phyloP scores from a whole-genome alignment of 2,113 vertebrate species.

The Reinhardtius hippoglossoides region DNA sequence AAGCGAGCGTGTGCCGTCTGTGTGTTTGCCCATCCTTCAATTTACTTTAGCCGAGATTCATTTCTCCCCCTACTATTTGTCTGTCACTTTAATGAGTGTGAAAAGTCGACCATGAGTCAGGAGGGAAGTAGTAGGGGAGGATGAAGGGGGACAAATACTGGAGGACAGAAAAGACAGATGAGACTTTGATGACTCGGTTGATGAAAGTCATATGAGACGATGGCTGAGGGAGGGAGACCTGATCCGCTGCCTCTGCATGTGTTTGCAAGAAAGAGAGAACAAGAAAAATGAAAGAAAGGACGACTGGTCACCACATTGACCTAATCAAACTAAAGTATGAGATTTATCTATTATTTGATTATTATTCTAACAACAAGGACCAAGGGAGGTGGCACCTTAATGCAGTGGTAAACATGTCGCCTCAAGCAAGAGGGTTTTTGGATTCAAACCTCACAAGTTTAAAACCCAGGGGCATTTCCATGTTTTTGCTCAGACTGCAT shows the following conservation, averaged over 20 bases:
- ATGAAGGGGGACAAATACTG: neutral
- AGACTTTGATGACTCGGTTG: conserved; percentile 39
- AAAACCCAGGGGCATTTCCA: too few species aligned
- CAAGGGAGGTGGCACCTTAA: too few species aligned
- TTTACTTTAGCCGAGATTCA: conserved; percentile 39
- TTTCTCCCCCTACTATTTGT: conserved; percentile 15
- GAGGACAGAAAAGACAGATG: conserved; percentile 21
- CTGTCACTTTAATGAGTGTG: conserved; percentile 59
- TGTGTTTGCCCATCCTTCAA: too few species aligned
- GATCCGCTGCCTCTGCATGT: conserved; percentile 40
- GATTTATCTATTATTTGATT: too few species aligned
- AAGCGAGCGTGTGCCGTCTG: conserved; percentile 43
- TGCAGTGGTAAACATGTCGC: too few species aligned
- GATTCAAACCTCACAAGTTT: too few species aligned
- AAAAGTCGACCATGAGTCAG: conserved; percentile 35
- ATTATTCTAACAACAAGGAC: too few species aligned
- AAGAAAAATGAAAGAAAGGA: conserved; percentile 13
- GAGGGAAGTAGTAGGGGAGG: neutral
- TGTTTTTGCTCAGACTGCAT: too few species aligned
- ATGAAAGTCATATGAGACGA: conserved; percentile 52
- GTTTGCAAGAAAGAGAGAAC: conserved; percentile 21
- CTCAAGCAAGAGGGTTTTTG: too few species aligned
- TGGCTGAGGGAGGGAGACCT: conserved; percentile 46
- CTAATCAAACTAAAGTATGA: neutral
- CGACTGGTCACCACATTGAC: conserved; percentile 16